Base-by-base conservation (phyloP, 1,140 invertebrate species). In the Drosophila sucinea region DNA sequence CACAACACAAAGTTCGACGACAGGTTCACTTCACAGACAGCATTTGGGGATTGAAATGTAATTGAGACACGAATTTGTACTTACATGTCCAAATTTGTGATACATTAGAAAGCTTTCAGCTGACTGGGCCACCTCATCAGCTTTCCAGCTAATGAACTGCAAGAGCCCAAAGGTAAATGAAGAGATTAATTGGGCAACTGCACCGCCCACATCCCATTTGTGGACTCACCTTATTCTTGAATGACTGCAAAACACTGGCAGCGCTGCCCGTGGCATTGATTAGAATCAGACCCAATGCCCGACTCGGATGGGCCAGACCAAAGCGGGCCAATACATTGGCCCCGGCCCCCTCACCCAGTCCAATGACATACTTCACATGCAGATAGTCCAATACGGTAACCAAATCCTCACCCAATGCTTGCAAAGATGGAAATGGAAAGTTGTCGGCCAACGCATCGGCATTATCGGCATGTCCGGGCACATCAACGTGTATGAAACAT, bases 21-120 rank as follows among this genome's bases (percentile, higher is more conserved):
- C 6, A 17, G 5, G 44, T 10, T 25, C n/a, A 27, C 44, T 51
- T 51, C 8, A 51, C 44, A 27, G 44, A 58, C 30, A 23, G 56
- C 8, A 32, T 58, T 23, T 58, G n/a, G 1, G 7, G 32, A 3
- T 25, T 25, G 3, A 33, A 58, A 1, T 35, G 29, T n/a, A 30
- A 25, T 35, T 25, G 33, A 35, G 17, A 10, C 32, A 11, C 51
- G 23, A 38, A 2, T 23, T 6, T 17, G 23, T 65, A 96, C 96
- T 96, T 94, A 98, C 97, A 92, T 96, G 95, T 92, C 97, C 97
- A 93, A 98, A 98, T 93, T 97, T 97, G 92, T 98, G 97, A 91
- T 97, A 96, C 70, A 97, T 94, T 66, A 98, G 93, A 92, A 96
- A 97, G 80, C 96, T 96, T 92, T 96, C 96, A 56, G 96, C 96